Evolutionary conservation across 1,140 invertebrate genomes (phyloP).

Genomic region (Gryllus bimaculatus): DNA sequence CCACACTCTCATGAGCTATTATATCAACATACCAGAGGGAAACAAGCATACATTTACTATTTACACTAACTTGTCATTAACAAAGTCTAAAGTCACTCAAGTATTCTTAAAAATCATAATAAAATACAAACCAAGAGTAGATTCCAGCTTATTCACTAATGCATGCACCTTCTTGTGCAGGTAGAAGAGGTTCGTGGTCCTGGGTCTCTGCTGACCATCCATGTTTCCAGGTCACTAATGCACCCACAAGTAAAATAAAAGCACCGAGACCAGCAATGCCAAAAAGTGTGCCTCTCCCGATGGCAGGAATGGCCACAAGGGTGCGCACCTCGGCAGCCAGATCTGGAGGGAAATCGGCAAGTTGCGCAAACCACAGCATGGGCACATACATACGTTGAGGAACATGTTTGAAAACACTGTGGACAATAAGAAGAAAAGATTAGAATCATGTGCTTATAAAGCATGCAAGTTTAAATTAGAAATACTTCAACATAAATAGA

Average conservation of each 20-base stretch:
- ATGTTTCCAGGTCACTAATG: background rate
- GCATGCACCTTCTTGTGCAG: background rate
- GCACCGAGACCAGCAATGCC: background rate
- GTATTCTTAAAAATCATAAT: too few relatives aligned
- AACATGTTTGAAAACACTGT: background rate
- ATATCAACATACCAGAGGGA: too few relatives aligned
- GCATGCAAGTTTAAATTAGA: too few relatives aligned
- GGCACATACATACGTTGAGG: background rate
- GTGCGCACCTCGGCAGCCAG: background rate
- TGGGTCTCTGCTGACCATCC: background rate
- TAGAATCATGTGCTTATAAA: too few relatives aligned
- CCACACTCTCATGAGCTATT: too few relatives aligned
- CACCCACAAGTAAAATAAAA: background rate
- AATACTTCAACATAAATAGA: too few relatives aligned
- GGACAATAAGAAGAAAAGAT: background rate
- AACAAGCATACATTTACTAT: too few relatives aligned
- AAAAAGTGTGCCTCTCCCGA: background rate
- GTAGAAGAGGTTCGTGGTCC: background rate
- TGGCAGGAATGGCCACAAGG: background rate
- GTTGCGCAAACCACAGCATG: background rate
- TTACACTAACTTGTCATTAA: too few relatives aligned
- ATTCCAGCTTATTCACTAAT: background rate
- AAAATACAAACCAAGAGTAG: too few relatives aligned
- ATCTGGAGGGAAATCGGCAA: background rate
- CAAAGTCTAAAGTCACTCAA: too few relatives aligned